These are phyloP conservation scores for Pocillopora meandrina DNA, from an alignment of 92 coral and sea anemone genomes.

Conservation along the genomic window DNA sequence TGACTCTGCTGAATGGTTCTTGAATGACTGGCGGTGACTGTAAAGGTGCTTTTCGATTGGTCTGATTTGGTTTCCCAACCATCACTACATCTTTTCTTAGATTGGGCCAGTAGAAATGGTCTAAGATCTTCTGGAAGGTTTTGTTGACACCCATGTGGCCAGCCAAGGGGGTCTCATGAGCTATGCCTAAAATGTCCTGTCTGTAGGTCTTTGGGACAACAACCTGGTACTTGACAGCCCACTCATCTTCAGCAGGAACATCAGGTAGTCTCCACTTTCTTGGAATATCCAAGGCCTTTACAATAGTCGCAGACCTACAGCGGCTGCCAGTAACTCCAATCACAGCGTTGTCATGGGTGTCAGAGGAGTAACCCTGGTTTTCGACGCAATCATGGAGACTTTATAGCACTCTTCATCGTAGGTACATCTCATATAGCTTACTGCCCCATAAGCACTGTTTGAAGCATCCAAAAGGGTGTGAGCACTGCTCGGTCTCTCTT, in stretches of 20 bases:
- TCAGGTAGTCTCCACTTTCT: slow-evolving; percentile 46
- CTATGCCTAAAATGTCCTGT: slow-evolving; percentile 44
- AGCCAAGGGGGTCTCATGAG: slow-evolving; percentile 59
- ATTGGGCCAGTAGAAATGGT: slow-evolving; percentile 62
- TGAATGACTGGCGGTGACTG: slow-evolving; percentile 56
- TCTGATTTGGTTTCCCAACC: slow-evolving; percentile 53
- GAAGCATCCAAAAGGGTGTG: no score
- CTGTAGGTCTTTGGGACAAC: slow-evolving; percentile 42
- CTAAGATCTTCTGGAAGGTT: slow-evolving; percentile 1
- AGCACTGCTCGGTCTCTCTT: no score
- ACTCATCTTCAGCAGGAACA: slow-evolving; percentile 1
- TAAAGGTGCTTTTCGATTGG: slow-evolving; percentile 59
- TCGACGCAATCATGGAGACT: no score
- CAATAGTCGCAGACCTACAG: no score
- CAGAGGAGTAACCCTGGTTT: no score
- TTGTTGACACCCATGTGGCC: no score
- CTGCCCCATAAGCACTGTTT: no score
- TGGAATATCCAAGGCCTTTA: no score
- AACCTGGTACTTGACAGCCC: slow-evolving; percentile 56
- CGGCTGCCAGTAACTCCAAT: no score
- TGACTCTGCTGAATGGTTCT: slow-evolving; percentile 26
- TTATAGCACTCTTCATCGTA: no score
- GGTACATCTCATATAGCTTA: no score
- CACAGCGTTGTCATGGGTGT: no score
- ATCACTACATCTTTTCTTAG: slow-evolving; percentile 43